Conservation (phyloP, 2,888 invertebrate species). For the Athalia circularis region DNA sequence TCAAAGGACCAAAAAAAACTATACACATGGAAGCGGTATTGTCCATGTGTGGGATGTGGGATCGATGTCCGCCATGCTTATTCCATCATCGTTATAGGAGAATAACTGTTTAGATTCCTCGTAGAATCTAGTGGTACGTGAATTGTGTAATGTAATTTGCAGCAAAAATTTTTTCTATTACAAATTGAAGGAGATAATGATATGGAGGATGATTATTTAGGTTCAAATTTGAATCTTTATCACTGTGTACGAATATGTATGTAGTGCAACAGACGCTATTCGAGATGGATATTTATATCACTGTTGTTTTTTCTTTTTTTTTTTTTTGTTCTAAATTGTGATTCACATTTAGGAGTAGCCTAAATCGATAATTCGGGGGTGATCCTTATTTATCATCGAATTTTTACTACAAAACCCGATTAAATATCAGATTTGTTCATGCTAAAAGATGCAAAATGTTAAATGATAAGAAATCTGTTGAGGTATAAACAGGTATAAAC, state of each 20-base stretch:
- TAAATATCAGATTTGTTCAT: slow-evolving; percentile 37
- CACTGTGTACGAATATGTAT: slow-evolving; percentile 34
- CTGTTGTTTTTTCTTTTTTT: slow-evolving; percentile 11
- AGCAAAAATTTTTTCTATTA: slow-evolving; percentile 24
- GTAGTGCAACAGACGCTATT: slow-evolving; percentile 32
- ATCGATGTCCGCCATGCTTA: slow-evolving; percentile 32
- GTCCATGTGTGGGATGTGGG: slow-evolving; percentile 31
- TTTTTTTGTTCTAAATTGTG: slow-evolving; percentile 16
- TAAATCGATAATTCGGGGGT: slow-evolving; percentile 17
- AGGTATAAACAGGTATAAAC: slow-evolving; percentile 33
- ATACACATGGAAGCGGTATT: slow-evolving; percentile 29
- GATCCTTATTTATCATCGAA: slow-evolving; percentile 40
- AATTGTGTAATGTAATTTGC: slow-evolving; percentile 28
- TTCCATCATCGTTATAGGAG: slow-evolving; percentile 27
- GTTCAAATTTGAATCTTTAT: slow-evolving; percentile 36
- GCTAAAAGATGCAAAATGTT: slow-evolving; percentile 24
- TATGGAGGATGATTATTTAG: neutral
- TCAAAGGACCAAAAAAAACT: slow-evolving; percentile 38
- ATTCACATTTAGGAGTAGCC: slow-evolving; percentile 23
- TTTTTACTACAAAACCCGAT: slow-evolving; percentile 36
- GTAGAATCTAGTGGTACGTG: slow-evolving; percentile 30
- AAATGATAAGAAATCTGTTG: slow-evolving; percentile 29
- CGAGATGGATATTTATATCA: slow-evolving; percentile 23
- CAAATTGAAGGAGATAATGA: slow-evolving; percentile 13
- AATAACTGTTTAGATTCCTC: slow-evolving; percentile 33